Percentiles rank a stretch among this genome's conserved stretches.
Conservation (phyloP, 2,113 vertebrate species). For the Phrynocephalus versicolor region DNA sequence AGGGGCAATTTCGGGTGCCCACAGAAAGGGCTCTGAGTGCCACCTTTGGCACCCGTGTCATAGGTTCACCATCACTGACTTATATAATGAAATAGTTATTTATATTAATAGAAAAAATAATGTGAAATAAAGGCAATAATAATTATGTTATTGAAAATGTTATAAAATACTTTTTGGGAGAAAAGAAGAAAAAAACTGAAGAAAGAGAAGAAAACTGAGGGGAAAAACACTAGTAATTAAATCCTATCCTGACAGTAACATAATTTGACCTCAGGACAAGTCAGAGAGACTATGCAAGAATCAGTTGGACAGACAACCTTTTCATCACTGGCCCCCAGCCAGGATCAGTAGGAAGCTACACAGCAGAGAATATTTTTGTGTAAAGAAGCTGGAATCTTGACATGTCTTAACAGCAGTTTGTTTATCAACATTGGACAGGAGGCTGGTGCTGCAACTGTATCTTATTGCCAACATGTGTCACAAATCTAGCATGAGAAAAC, state of each 20-base stretch:
- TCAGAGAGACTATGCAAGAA: background rate
- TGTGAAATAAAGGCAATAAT: too few species aligned
- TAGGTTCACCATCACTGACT: too few species aligned
- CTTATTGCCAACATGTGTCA: background rate
- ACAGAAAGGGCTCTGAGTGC: too few species aligned
- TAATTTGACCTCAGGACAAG: background rate
- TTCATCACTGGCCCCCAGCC: background rate
- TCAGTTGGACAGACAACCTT: background rate
- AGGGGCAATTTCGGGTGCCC: too few species aligned
- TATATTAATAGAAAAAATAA: too few species aligned
- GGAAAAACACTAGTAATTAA: background rate
- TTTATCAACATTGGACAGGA: background rate
- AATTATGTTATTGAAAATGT: too few species aligned
- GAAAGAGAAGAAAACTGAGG: background rate
- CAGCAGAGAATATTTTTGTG: background rate
- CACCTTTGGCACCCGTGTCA: too few species aligned
- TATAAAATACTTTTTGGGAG: too few species aligned
- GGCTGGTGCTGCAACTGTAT: background rate
- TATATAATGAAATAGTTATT: too few species aligned
- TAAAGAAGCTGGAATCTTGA: background rate
- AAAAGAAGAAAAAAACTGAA: too few species aligned
- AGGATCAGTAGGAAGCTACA: background rate
- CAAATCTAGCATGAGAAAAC: background rate
- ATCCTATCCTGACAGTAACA: background rate
- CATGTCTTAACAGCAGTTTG: background rate